phyloP scores from a whole-genome alignment of 2,888 invertebrate species.

The Drosophila anomalata region DNA sequence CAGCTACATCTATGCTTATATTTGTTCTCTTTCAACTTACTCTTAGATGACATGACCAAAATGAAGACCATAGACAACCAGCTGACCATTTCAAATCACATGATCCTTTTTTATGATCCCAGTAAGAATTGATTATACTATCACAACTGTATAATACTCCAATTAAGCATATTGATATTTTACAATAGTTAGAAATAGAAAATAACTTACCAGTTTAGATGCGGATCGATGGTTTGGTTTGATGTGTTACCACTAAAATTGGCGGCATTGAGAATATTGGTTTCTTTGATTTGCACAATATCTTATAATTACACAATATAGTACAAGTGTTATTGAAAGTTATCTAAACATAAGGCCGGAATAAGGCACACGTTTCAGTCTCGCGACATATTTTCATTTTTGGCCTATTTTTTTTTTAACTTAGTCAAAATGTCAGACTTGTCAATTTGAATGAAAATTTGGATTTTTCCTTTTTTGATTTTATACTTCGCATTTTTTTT shows the following conservation, averaged over 20 bases:
- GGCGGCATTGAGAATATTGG: neutral
- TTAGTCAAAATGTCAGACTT: conserved; percentile 17
- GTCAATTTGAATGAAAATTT: conserved; percentile 12
- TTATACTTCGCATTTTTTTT: conserved; percentile 17
- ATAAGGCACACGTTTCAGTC: conserved; percentile 79
- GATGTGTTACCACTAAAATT: neutral
- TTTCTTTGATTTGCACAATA: conserved; percentile 1
- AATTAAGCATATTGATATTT: neutral
- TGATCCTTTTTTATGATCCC: neutral
- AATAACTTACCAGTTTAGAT: neutral
- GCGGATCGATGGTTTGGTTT: neutral
- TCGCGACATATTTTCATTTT: conserved; percentile 43
- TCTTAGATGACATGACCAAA: conserved; percentile 26
- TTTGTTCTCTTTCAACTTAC: conserved; percentile 54
- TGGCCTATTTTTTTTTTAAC: conserved; percentile 21
- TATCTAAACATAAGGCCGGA: conserved; percentile 80
- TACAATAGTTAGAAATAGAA: neutral
- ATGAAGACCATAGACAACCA: neutral
- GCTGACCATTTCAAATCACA: neutral
- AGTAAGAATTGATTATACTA: neutral
- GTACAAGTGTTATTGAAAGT: conserved; percentile 57
- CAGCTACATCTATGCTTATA: conserved; percentile 36
- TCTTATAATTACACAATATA: neutral
- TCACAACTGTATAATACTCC: no score
- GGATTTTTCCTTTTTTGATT: conserved; percentile 14